These are phyloP conservation scores for Actenoides lindsayi DNA, from an alignment of 2,113 vertebrate genomes.

Conservation along the genomic window DNA sequence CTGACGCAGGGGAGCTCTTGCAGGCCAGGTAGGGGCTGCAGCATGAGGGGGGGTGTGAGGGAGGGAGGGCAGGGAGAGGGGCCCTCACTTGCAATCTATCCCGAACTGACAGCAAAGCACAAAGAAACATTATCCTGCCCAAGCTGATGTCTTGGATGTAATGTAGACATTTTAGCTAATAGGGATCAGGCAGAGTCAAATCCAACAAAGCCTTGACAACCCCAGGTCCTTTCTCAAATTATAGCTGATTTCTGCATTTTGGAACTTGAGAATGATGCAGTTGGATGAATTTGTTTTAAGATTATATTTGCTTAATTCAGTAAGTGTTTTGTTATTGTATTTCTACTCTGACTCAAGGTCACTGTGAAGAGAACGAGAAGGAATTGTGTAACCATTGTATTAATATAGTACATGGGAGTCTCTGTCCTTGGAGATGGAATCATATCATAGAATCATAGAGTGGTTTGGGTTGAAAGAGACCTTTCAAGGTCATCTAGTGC, in stretches of 20 bases:
- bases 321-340: background rate
- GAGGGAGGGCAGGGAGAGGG: too few species aligned
- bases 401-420: background rate
- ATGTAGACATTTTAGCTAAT: background rate
- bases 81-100: background rate
- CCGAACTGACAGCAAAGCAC: background rate
- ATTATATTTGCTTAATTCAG: background rate
- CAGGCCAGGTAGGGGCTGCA: background rate
- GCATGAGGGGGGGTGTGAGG: too few species aligned
- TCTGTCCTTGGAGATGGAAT: background rate
- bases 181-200: background rate
- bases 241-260: background rate
- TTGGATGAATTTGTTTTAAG: background rate
- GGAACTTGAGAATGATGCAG: background rate
- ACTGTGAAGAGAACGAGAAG: background rate
- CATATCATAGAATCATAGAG: too few species aligned
- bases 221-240: background rate
- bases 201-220: background rate
- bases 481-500: too few species aligned
- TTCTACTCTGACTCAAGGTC: background rate
- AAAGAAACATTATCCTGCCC: background rate
- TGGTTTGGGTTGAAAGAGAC: too few species aligned
- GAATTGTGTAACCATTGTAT: background rate
- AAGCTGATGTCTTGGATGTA: too few species aligned
- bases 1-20: background rate